Evolutionary conservation across 2,888 invertebrate genomes (phyloP), one percentile per base, ranked within the genome.

Genomic region (Litoditis marina): DNA sequence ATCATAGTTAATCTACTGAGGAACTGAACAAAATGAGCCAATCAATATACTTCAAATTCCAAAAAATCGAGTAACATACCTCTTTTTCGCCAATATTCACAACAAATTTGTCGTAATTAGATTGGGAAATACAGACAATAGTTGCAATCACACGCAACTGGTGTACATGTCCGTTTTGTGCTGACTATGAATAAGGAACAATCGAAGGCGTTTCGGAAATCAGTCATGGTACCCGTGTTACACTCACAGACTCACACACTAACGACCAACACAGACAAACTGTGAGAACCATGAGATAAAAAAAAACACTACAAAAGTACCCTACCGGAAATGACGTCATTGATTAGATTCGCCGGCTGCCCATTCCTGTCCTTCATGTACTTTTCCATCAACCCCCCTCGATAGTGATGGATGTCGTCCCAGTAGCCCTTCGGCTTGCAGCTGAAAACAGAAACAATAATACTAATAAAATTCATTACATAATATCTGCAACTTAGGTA

Each of bases 331-430:
- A 78, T 71, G n/a, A 62, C 62, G 8, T 76, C 78, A 55, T 80
- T 80, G 53, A 80, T 78, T 16, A 73, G 63, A 54, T 79, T 79
- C 16, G 69, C 76, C 25, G 77, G 76, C 57, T 80, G 80, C 6
- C 82, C 82, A 59, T 82, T 82, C 53, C 69, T 68, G 57, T 82
- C 82, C 59, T 82, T 82, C 19, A 73, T 58, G 61, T 82, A 81
- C 58, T 74, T 76, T 55, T 73, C 69, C 82, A 81, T 81, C 5
- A 79, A 60, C 2, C 73, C 73, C 50, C 63, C 58, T 32, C 62
- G 65, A 27, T 66, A 62, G 39, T 62, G 61, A 49, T 71, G 71
- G n/a, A 78, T 73, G 50, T 78, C 73, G 60, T 78, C 75, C 73
- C 74, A 79, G 60, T 79, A 79, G 4, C 68, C 46, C 54, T 70